Evolutionary conservation across 1,140 invertebrate species (phyloP).

Genomic region (Eufriesea mexicana): DNA sequence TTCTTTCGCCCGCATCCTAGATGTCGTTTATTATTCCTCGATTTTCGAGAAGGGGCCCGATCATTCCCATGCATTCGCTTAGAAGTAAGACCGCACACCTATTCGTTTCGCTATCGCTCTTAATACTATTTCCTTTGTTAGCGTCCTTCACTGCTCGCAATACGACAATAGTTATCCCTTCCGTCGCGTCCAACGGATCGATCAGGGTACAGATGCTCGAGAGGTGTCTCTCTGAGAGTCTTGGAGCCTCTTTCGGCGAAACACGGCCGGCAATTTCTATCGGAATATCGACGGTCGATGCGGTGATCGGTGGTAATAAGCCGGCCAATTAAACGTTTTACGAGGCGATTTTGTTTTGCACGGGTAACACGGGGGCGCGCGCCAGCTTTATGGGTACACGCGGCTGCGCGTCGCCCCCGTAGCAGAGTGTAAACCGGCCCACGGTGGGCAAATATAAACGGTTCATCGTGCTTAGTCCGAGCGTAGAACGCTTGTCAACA

Average conservation of each 20-base stretch:
- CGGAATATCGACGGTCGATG: neutral
- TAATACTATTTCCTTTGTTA: no score
- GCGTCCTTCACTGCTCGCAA: no score
- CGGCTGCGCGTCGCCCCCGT: conserved; percentile 15
- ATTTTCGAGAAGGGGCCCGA: no score
- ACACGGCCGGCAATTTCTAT: neutral
- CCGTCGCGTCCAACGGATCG: no score
- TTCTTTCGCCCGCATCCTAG: no score
- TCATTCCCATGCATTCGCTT: no score
- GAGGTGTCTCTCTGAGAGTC: no score
- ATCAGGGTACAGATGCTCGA: no score
- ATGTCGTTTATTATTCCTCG: no score
- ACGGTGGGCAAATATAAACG: conserved; percentile 63
- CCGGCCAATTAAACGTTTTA: conserved; percentile 34
- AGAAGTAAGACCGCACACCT: no score
- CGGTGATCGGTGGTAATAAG: conserved; percentile 3
- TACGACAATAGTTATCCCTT: no score
- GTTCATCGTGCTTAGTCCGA: conserved; percentile 60
- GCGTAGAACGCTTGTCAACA: conserved; percentile 64
- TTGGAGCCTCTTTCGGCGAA: neutral
- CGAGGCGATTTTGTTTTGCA: conserved; percentile 18
- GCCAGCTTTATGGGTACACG: conserved; percentile 32
- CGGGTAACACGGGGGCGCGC: neutral
- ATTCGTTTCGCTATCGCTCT: no score
- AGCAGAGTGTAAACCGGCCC: conserved; percentile 44